Evolutionary conservation across 2,797 vertebrate species (phyloP).

Genomic region (Vireo griseus): DNA sequence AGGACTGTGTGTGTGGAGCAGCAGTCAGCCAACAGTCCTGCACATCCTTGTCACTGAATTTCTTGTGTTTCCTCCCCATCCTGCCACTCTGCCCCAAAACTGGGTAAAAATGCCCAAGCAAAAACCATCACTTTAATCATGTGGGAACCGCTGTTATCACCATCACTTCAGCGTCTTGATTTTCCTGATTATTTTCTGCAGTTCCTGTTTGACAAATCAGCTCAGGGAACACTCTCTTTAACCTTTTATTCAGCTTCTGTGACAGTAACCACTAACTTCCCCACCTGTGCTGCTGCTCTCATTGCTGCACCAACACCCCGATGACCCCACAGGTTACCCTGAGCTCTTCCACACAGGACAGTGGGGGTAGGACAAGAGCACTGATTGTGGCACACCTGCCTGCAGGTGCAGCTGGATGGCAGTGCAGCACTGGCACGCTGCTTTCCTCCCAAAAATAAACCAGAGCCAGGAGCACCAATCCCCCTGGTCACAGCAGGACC

Average conservation of each 20-base stretch:
- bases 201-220: background rate
- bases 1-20: accelerated
- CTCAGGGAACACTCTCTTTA: background rate
- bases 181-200: constrained; percentile 40
- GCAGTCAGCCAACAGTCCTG: background rate
- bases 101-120: background rate
- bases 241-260: background rate
- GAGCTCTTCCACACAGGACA: background rate
- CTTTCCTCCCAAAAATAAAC: background rate
- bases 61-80: background rate
- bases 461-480: background rate
- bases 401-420: background rate
- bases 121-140: background rate
- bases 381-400: background rate
- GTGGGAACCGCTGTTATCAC: background rate
- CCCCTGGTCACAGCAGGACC: accelerated
- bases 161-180: background rate
- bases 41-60: background rate
- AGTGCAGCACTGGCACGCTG: background rate
- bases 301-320: accelerated
- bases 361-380: accelerated
- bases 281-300: background rate
- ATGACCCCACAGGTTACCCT: background rate
- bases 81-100: background rate
- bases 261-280: background rate